phyloP scores from a whole-genome alignment of 2,797 vertebrate genomes.

The Alouatta caraya region DNA sequence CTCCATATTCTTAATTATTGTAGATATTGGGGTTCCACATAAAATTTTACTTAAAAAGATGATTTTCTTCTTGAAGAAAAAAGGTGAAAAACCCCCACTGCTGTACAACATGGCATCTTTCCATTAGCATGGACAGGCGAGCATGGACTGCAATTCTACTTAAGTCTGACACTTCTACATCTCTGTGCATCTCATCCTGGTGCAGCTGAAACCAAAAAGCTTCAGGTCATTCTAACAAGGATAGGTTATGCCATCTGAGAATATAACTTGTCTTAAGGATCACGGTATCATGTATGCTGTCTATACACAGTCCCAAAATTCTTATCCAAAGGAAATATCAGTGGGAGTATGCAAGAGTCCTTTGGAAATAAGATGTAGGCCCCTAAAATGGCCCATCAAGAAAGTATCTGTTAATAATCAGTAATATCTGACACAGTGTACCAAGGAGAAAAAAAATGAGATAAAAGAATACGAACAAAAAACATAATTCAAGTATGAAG shows the following conservation, averaged over 20 bases:
- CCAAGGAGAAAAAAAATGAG: background rate
- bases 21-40: background rate
- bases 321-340: slow-evolving; percentile 8
- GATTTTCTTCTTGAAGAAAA: background rate
- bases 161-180: background rate
- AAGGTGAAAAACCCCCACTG: background rate
- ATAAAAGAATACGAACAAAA: slow-evolving; percentile 15
- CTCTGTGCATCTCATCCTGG: background rate
- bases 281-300: background rate
- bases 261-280: background rate
- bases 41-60: background rate
- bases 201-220: background rate
- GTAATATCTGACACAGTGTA: background rate
- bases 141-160: background rate
- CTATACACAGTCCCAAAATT: background rate
- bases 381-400: background rate
- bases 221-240: background rate
- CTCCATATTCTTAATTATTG: slow-evolving; percentile 27
- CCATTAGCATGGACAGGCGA: background rate
- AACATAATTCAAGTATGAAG: slow-evolving; percentile 20
- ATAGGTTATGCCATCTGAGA: background rate
- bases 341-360: background rate
- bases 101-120: background rate
- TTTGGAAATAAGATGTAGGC: background rate
- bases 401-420: slow-evolving; percentile 6